Evolutionary conservation across 2,888 invertebrate genomes (phyloP).

Genomic region (Aphidius colemani): DNA sequence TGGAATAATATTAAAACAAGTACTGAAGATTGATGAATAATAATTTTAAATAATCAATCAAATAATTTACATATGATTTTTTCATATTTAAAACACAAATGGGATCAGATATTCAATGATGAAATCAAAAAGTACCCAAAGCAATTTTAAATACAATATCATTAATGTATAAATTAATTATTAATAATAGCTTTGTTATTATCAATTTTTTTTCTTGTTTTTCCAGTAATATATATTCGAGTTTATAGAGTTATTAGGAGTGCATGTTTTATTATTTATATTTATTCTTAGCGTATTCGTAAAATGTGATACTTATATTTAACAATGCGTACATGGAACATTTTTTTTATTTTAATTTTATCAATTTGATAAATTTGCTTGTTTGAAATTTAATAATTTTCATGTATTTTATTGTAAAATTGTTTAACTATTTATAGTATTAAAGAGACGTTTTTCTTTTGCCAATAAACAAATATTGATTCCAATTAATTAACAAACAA

Average conservation of each 20-base stretch:
- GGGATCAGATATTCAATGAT: no score
- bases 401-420: background rate
- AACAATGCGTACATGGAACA: constrained; percentile 30
- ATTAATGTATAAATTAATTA: background rate
- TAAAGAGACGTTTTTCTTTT: background rate
- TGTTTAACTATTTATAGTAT: background rate
- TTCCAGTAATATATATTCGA: constrained; percentile 13
- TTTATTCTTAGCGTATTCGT: constrained; percentile 45
- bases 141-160: background rate
- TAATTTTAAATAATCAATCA: background rate
- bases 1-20: background rate
- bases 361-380: constrained; percentile 1
- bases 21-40: background rate
- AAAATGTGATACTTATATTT: constrained; percentile 54
- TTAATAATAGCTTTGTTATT: background rate
- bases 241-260: constrained; percentile 16
- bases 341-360: constrained; percentile 13
- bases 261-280: constrained; percentile 34
- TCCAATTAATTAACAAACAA: background rate
- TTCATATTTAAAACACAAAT: background rate
- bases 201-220: no score
- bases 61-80: background rate
- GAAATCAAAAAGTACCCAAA: background rate
- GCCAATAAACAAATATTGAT: background rate
- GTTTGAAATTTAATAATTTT: constrained; percentile 9